Evolutionary conservation across 2,888 invertebrate genomes (phyloP), one percentile per base, ranked within the genome.

Genomic region (Acleris laterana): DNA sequence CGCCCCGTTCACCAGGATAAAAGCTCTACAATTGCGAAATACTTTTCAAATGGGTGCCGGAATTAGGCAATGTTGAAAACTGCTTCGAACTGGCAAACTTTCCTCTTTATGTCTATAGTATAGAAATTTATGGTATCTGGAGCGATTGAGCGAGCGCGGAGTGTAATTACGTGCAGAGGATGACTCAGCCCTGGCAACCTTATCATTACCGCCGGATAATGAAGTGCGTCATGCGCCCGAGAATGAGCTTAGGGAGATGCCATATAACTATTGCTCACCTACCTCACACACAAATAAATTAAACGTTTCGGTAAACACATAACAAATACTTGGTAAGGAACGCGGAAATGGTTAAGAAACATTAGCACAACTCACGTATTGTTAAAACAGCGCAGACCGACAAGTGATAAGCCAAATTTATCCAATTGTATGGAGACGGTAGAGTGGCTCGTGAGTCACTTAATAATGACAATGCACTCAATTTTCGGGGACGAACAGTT

Each of bases 381-480:
- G 25, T 25, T 25, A 6, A 25, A 25, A 32, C 32, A 32, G 11
- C 38, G 38, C 38, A 13, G 38, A 11, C 0, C 13, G 13, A 46
- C 51, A 74, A 75, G 73, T 71, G 22, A 69, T 68, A 58, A 70
- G 63, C 72, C 74, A 77, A 75, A 78, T 73, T 60, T 64, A 67
- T 72, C 70, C 77, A 79, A 77, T 77, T 79, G 78, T 71, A 51
- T 46, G 56, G 38, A 50, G 38, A 50, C 55, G 32, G 50, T 46
- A 44, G 32, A 60, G 65, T 50, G 62, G 61, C 64, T 60, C 59
- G 64, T 69, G 63, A 67, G 64, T 72, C 69, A 72, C 46, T 66
- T 70, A 62, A 57, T 68, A 74, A 73, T 71, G 68, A 70, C 65
- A 64, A 63, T 68, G 71, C 69, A 62, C 68, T 69, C 70, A 71